A percentile compares a stretch with the other conserved stretches of the same genome.
These are phyloP conservation scores for Penaeus indicus DNA, from an alignment of 1,140 invertebrate genomes.

Conservation along the genomic window DNA sequence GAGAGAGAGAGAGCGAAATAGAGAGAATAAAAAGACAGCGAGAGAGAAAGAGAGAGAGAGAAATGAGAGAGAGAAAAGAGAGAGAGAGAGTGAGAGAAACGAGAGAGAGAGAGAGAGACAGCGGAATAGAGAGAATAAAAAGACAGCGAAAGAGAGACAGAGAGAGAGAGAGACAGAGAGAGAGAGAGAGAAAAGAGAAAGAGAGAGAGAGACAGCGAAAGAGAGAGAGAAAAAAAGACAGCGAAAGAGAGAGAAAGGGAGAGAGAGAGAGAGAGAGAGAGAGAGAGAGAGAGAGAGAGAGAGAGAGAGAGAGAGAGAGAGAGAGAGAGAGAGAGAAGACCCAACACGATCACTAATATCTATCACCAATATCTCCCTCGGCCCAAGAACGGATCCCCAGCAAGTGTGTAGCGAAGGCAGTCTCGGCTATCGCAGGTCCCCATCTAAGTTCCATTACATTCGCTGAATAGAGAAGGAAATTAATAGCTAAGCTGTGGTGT, in stretches of 20 bases:
- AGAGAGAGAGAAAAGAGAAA: neutral
- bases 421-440: conserved; percentile 22
- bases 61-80: no score
- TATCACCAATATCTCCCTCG: conserved; percentile 4
- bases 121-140: neutral
- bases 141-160: no score
- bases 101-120: neutral
- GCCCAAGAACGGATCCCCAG: neutral
- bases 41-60: no score
- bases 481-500: conserved; percentile 53
- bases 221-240: neutral
- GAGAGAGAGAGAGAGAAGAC: no score
- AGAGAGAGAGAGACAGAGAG: no score
- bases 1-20: no score
- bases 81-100: neutral
- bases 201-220: conserved; percentile 2
- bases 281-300: neutral
- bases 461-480: conserved; percentile 51
- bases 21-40: no score
- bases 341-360: conserved; percentile 19
- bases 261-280: conserved; percentile 10
- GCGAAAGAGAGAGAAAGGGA: conserved; percentile 3
- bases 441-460: conserved; percentile 62
- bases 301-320: no score
- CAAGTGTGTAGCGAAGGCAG: neutral